A percentile compares a stretch with the other conserved stretches of the same genome.
phyloP scores from a whole-genome alignment of 2,113 vertebrate genomes.

The Oreochromis aureus region DNA sequence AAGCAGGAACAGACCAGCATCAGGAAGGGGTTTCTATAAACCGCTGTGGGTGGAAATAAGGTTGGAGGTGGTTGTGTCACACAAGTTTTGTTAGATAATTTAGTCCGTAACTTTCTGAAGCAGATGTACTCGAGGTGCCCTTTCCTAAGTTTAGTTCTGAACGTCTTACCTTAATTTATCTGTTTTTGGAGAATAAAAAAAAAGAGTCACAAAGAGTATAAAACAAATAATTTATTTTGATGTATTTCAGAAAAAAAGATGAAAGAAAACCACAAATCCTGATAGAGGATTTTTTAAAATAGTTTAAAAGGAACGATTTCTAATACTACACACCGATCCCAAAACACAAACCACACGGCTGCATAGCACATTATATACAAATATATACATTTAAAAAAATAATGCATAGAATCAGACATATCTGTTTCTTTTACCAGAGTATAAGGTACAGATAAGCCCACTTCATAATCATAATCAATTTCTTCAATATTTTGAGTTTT shows the following conservation, averaged over 20 bases:
- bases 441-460: not conserved
- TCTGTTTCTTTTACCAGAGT: not conserved
- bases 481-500: not conserved
- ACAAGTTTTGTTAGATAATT: not conserved
- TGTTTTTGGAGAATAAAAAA: not conserved
- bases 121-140: not conserved
- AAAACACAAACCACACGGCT: not conserved
- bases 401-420: not conserved
- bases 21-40: accelerated
- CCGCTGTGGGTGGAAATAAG: accelerated
- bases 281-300: not conserved
- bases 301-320: not conserved
- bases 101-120: not conserved
- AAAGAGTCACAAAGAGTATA: not conserved
- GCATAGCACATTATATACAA: not conserved
- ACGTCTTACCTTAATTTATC: not conserved
- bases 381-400: not conserved
- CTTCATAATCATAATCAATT: not conserved
- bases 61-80: not conserved
- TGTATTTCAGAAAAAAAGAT: not conserved
- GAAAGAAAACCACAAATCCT: not conserved
- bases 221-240: not conserved
- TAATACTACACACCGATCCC: not conserved
- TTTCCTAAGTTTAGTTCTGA: not conserved
- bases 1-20: not conserved